Percentiles rank a stretch among this genome's conserved stretches.
Conservation (phyloP, 1,140 invertebrate genomes). For the Dendroctonus valens region DNA sequence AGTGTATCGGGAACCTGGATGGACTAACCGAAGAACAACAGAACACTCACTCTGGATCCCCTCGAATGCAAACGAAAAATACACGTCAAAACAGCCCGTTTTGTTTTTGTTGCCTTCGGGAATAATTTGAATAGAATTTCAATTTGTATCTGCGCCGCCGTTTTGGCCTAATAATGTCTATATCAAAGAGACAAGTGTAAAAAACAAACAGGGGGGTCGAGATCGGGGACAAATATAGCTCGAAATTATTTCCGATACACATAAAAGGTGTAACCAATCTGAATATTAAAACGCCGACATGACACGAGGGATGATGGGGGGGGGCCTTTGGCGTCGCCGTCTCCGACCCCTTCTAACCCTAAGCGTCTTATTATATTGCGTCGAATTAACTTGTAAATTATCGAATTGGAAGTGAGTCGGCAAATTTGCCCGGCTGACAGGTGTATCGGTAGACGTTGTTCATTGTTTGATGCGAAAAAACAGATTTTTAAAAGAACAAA, state of each 20-base stretch:
- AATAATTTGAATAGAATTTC: slow-evolving; percentile 41
- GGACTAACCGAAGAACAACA: slow-evolving; percentile 9
- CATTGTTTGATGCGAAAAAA: too few relatives aligned
- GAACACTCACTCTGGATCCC: slow-evolving; percentile 7
- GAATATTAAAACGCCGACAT: slow-evolving; percentile 49
- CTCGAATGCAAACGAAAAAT: slow-evolving; percentile 16
- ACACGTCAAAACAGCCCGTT: slow-evolving; percentile 19
- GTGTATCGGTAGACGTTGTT: too few relatives aligned
- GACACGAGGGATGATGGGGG: slow-evolving; percentile 26
- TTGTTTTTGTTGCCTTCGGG: slow-evolving; percentile 27
- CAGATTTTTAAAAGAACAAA: too few relatives aligned
- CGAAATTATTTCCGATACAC: slow-evolving; percentile 51
- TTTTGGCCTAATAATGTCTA: slow-evolving; percentile 43
- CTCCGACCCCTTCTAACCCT: not conserved
- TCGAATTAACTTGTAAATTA: slow-evolving; percentile 29
- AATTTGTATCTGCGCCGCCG: slow-evolving; percentile 35
- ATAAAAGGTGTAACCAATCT: slow-evolving; percentile 54
- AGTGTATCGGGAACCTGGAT: too few relatives aligned
- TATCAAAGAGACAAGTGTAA: slow-evolving; percentile 51
- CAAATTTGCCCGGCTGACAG: not conserved
- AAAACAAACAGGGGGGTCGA: slow-evolving; percentile 49
- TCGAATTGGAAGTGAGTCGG: slow-evolving; percentile 21
- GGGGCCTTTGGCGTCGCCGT: slow-evolving; percentile 14
- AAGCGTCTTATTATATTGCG: slow-evolving; percentile 5
- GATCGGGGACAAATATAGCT: slow-evolving; percentile 43